Conservation (phyloP, 2,113 vertebrate genomes). For the Cardinalis cardinalis region DNA sequence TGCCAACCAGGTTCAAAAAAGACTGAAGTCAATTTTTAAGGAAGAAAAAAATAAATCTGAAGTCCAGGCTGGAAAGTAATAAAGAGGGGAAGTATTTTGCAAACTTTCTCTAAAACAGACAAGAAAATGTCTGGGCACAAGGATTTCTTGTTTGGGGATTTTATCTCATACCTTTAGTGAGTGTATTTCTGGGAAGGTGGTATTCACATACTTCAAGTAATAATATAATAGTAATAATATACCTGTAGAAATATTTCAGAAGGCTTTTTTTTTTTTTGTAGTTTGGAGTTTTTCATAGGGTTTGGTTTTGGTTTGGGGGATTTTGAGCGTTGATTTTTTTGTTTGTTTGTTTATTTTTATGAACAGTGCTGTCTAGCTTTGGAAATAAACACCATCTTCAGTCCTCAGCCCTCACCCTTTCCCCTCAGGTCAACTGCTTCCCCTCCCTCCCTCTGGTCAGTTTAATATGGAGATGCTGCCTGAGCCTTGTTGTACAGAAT, state of each 20-base stretch:
- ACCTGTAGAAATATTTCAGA: background rate
- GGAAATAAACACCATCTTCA: slow-evolving; percentile 10
- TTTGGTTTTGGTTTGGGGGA: background rate
- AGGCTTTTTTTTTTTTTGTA: background rate
- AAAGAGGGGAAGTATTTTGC: background rate
- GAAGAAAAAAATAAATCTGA: slow-evolving; percentile 19
- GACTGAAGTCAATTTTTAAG: background rate
- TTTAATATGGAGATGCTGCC: slow-evolving; percentile 82
- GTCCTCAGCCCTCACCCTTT: background rate
- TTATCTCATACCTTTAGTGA: background rate
- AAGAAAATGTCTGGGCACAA: background rate
- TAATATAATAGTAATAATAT: background rate
- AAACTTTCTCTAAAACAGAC: background rate
- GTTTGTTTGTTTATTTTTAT: background rate
- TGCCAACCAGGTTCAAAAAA: background rate
- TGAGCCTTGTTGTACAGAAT: slow-evolving; percentile 82
- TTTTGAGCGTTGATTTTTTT: background rate
- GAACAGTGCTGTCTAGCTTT: slow-evolving; percentile 19
- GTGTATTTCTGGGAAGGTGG: background rate
- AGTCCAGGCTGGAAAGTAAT: background rate
- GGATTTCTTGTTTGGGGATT: slow-evolving; percentile 6
- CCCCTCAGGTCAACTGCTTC: slow-evolving; percentile 23
- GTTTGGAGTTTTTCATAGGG: rapidly evolving
- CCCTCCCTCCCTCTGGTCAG: slow-evolving; percentile 72
- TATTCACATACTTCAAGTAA: slow-evolving; percentile 20